These are phyloP conservation scores for Diphyllodes magnificus DNA, from an alignment of 2,113 vertebrate species.

Conservation along the genomic window DNA sequence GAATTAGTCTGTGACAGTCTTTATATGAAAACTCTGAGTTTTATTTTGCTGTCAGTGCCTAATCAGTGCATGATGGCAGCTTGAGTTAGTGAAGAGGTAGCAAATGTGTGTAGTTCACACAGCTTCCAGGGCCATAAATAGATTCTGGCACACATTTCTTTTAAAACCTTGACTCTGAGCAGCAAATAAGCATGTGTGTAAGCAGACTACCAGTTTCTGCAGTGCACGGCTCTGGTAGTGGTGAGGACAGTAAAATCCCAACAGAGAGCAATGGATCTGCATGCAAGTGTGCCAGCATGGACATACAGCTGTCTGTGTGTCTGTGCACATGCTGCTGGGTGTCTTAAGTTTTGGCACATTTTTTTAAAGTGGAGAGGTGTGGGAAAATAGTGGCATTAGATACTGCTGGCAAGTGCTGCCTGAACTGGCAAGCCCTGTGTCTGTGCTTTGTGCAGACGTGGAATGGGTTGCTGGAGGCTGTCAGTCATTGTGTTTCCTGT, in stretches of 20 bases:
- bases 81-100: not conserved
- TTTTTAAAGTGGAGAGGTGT: not conserved
- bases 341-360: not conserved
- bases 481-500: rapidly evolving
- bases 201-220: not conserved
- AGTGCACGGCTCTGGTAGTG: not conserved
- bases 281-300: rapidly evolving
- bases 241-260: not conserved
- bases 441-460: not conserved
- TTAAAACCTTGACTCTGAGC: not conserved
- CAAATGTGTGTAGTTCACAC: not conserved
- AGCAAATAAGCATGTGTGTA: not conserved
- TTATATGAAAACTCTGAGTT: not conserved
- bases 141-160: not conserved
- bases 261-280: rapidly evolving
- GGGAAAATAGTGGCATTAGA: not conserved
- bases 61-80: not conserved
- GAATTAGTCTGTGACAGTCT: not conserved
- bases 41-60: not conserved
- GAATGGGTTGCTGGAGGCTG: not conserved
- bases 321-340: rapidly evolving
- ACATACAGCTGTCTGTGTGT: not conserved
- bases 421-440: not conserved
- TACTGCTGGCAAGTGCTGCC: not conserved
- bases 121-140: not conserved